Base-by-base conservation (phyloP, 2,797 vertebrate species). In the Intellagama lesueurii region DNA sequence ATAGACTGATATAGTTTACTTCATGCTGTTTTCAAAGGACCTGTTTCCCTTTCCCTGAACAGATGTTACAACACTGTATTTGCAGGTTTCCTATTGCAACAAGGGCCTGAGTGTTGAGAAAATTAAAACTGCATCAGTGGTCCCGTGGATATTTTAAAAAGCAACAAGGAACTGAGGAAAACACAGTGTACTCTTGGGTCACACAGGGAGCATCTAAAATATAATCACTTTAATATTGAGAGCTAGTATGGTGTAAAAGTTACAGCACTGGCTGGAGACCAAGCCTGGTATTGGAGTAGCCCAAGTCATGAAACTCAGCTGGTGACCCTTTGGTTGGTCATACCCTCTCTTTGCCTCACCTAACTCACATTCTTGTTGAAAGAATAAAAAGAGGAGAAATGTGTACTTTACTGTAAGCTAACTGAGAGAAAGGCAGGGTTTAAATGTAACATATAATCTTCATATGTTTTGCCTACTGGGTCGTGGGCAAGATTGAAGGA, bases 61-160 rank as follows among this genome's bases (percentile, higher is more conserved):
- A 9, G 35, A 87, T 80, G 79, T n/a, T 0, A 0, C 0, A 78
- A 1, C 0, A 49, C 26, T 1, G 0, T 16, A 66, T 79, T 84
- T 1, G 32, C 7, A 47, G 16, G 1, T 14, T 7, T 9, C 26
- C 1, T 9, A 47, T 47, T 85, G 14, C 40, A 72, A 1, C 32
- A 81, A 49, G 28, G 64, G 7, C 32, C 26, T 69, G 28, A 44
- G 35, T 56, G 24, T 68, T 66, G 9, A 73, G 35, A 81, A 30
- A 49, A 68, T 73, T 81, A 52, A 49, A 81, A 68, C 66, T 60
- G 49, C 26, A 52, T 85, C 0, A 44, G 4, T 30, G 11, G 17
- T 7, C 28, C n/a, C 47, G 0, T 60, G 12, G 47, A 16, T 52
- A 17, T 26, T 60, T 32, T 40, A 44, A 85, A 76, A 9, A 86